These are phyloP conservation scores for Loriculus beryllinus DNA, from an alignment of 2,797 vertebrate species.

Conservation along the genomic window DNA sequence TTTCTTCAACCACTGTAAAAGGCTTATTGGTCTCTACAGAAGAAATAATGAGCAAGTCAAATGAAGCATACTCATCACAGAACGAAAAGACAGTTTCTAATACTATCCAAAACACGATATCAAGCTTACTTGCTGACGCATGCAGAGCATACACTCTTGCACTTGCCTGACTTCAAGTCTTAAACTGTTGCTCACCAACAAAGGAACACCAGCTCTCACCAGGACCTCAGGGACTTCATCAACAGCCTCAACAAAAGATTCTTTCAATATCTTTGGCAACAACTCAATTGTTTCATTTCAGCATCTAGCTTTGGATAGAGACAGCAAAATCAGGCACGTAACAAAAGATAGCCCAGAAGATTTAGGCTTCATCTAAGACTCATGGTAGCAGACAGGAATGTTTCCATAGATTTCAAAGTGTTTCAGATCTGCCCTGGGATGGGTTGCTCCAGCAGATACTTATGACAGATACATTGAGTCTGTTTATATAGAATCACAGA, in stretches of 20 bases:
- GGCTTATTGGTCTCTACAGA: fast-evolving
- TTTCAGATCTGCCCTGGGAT: neutral
- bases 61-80: neutral
- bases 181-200: neutral
- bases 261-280: neutral
- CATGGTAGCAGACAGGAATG: neutral
- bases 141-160: fast-evolving
- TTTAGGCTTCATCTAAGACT: neutral
- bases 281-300: neutral
- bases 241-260: neutral
- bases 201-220: neutral
- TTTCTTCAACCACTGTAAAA: neutral
- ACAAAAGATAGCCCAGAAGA: neutral
- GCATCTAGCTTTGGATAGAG: neutral
- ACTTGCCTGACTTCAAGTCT: neutral
- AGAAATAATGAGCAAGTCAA: neutral
- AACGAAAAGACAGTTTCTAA: neutral
- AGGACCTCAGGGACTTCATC: neutral
- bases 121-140: neutral
- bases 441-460: neutral
- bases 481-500: neutral
- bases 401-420: neutral
- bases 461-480: neutral
- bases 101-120: neutral
- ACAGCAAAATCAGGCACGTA: neutral